These are phyloP conservation scores for Zalophus californianus DNA, from an alignment of 2,797 vertebrate species.

Conservation along the genomic window DNA sequence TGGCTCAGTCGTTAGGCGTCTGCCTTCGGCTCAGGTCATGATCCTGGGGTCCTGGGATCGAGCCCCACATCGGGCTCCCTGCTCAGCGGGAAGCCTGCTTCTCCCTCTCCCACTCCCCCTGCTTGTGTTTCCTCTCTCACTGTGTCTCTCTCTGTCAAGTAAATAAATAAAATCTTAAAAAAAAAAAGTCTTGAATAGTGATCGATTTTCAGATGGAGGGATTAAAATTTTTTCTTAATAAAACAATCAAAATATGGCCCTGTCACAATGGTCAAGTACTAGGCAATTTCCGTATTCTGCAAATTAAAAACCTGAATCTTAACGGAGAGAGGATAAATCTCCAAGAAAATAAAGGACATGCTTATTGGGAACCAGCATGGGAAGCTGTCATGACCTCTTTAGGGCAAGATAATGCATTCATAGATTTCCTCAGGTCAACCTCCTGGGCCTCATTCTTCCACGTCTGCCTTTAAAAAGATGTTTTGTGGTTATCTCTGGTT, in stretches of 20 bases:
- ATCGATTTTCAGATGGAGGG: background rate
- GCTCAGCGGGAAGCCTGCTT: too few species aligned
- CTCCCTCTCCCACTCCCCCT: too few species aligned
- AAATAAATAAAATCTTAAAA: too few species aligned
- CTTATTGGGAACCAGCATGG: background rate
- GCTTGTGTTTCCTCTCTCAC: too few species aligned
- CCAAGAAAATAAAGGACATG: background rate
- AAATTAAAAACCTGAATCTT: background rate
- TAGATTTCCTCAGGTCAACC: background rate
- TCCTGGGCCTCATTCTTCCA: background rate
- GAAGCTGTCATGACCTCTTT: background rate
- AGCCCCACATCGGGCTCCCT: too few species aligned
- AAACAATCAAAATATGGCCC: background rate
- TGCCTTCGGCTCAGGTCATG: too few species aligned
- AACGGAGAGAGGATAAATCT: background rate
- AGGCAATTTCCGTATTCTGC: background rate
- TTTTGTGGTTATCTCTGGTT: background rate
- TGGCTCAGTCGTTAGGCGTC: too few species aligned
- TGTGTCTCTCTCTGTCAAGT: too few species aligned
- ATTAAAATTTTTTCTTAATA: slow-evolving; percentile 7
- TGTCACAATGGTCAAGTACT: background rate
- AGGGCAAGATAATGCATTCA: background rate
- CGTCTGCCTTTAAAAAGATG: background rate
- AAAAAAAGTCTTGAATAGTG: background rate
- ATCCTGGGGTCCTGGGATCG: too few species aligned